Evolutionary conservation across 2,113 vertebrate genomes (phyloP).

Genomic region (Numenius arquata): DNA sequence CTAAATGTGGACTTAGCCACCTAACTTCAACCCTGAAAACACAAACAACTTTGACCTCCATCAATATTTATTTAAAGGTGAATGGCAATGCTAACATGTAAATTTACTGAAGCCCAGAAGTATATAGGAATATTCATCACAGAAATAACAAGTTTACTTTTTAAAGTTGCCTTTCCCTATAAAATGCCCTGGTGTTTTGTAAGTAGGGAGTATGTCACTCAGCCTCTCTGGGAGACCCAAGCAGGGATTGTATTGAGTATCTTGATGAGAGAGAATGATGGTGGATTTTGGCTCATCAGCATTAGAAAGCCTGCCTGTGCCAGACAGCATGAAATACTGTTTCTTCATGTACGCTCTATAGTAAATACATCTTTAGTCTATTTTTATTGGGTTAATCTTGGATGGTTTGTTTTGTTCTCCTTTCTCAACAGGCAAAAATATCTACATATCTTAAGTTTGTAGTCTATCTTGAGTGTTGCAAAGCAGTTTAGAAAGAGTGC

Average conservation of each 20-base stretch:
- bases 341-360: neutral
- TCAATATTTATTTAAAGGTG: neutral
- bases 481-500: neutral
- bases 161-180: neutral
- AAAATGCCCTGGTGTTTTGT: neutral
- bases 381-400: neutral
- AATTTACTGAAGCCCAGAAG: neutral
- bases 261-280: neutral
- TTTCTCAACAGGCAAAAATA: neutral
- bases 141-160: neutral
- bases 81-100: neutral
- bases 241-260: neutral
- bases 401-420: accelerated
- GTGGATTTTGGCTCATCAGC: neutral
- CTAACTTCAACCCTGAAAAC: neutral
- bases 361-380: neutral
- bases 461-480: neutral
- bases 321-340: neutral
- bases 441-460: neutral
- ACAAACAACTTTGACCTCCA: neutral
- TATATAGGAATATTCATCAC: neutral
- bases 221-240: neutral
- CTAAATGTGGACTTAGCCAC: neutral
- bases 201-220: neutral
- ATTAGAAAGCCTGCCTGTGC: neutral